Base-by-base conservation (phyloP, 1,140 invertebrate genomes). In the Mylabris phalerata region DNA sequence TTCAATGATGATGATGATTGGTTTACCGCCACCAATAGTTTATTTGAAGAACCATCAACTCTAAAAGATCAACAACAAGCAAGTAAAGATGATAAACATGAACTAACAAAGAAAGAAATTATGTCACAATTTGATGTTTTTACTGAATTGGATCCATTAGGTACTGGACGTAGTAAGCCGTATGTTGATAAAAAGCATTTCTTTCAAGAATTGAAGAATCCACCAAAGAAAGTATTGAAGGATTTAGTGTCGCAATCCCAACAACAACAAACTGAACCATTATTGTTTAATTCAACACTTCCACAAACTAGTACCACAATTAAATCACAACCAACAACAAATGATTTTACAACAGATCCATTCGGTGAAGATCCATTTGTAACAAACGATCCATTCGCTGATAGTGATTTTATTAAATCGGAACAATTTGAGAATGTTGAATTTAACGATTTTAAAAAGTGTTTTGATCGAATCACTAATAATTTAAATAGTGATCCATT, bases 111-210 rank as follows among this genome's bases (percentile, higher is more conserved):
- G 62, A 68, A 71, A 50, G 71, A 73, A 55, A 73, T 74, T 63
- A 58, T 73, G 56, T 71, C 71, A 4, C 73, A 74, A 45, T 74
- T 73, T 61, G 90, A 92, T 79, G 88, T 93, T 62, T 95, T 95
- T 78, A 93, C 89, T 39, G 92, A 94, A 75, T 77, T 95, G 75
- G 92, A 95, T 82, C 92, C 92, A 51, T 75, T 95, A 68, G 91
- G 92, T 67, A 92, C 90, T 62, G 90, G 92, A 65, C 82, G 87
- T 72, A 90, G 84, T 76, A 90, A 89, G 76, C 92, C 92, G 45
- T 95, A 93, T 78, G 83, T 95, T 66, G 92, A 95, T 80, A 93
- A 93, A 77, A 93, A 93, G 81, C 90, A 93, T 73, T 95, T 95
- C 77, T 95, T 95, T 80, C 89, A 92, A 78, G 89, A 93, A 69